These are phyloP conservation scores for Micromussa lordhowensis DNA, from an alignment of 92 coral and sea anemone species.

Conservation along the genomic window DNA sequence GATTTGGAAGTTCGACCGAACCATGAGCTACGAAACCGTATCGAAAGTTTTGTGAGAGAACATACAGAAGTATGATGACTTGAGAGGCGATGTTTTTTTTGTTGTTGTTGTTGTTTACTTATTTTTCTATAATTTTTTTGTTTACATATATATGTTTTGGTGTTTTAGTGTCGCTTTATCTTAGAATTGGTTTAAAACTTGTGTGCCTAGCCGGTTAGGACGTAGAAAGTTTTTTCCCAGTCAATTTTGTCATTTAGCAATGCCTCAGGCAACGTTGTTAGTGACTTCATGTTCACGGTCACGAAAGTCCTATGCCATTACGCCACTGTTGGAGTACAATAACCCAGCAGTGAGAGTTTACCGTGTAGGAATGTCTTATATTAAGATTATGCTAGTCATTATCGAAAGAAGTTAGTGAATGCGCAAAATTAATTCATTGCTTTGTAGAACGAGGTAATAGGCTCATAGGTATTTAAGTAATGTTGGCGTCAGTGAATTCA, in stretches of 20 bases:
- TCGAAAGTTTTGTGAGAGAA: constrained; percentile 63
- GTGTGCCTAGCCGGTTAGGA: neutral
- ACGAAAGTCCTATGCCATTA: neutral
- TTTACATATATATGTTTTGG: neutral
- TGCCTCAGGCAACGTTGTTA: neutral
- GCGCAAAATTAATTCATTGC: too few relatives aligned
- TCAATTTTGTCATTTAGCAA: neutral
- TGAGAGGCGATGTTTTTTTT: neutral
- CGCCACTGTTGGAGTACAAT: neutral
- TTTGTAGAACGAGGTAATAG: too few relatives aligned
- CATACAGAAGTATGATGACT: constrained; percentile 55
- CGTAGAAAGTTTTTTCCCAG: neutral
- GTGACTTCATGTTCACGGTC: neutral
- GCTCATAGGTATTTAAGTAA: too few relatives aligned
- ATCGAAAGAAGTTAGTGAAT: too few relatives aligned
- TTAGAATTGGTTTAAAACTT: neutral
- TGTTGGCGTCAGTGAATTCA: too few relatives aligned
- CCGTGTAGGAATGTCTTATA: too few relatives aligned
- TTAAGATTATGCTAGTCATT: too few relatives aligned
- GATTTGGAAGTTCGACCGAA: constrained; percentile 68
- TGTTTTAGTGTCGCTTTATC: neutral
- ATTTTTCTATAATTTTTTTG: neutral
- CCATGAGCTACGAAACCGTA: constrained; percentile 75
- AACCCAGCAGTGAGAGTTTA: too few relatives aligned
- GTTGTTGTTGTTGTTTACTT: neutral